These are phyloP conservation scores for Ctenochaetus hawaiiensis DNA, from an alignment of 2,797 vertebrate genomes.

Conservation along the genomic window DNA sequence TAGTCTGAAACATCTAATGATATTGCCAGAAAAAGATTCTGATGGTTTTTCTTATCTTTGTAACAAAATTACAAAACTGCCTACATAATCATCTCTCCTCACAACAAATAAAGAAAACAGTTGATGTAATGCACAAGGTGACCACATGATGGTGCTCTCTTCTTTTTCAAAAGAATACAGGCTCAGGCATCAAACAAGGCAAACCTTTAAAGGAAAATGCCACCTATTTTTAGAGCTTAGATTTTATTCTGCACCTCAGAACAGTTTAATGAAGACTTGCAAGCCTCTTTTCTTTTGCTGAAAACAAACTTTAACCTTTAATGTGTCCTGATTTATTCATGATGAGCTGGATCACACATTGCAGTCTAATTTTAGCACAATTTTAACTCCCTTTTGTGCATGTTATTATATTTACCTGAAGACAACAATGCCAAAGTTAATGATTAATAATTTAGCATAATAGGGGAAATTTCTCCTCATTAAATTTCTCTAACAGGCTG, in stretches of 20 bases:
- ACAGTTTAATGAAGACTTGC: neutral
- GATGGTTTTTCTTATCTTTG: neutral
- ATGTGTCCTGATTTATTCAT: conserved; percentile 8
- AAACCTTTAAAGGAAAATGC: conserved; percentile 12
- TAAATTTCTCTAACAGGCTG: neutral
- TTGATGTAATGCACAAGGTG: neutral
- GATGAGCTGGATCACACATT: neutral
- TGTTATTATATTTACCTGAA: conserved; percentile 1
- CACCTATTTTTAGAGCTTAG: conserved; percentile 3
- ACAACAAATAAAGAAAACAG: neutral
- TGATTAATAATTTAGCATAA: conserved; percentile 14
- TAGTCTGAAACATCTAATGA: neutral
- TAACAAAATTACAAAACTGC: neutral
- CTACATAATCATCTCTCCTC: neutral
- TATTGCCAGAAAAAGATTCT: neutral
- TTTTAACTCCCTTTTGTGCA: neutral
- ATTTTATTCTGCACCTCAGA: neutral
- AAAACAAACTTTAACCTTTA: neutral
- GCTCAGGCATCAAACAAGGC: neutral
- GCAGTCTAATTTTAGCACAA: neutral
- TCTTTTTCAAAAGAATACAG: conserved; percentile 4
- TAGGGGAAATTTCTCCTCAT: neutral
- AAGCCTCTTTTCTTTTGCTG: neutral
- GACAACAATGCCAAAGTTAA: conserved; percentile 13
- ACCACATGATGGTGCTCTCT: conserved; percentile 58